Percentiles rank a stretch among this genome's conserved stretches.
Conservation (phyloP, 1,140 invertebrate genomes). For the roundworm (Caenorhabditis elegans) region WBcel235 BX284606.5:12245501-12246000, state of each 20-base stretch:
- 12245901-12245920: background rate
- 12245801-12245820: too few relatives aligned
- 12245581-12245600: background rate
- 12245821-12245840: too few relatives aligned
- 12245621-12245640: background rate
- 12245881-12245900: background rate
- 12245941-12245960: conserved; percentile 15
- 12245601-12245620: background rate
- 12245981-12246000: background rate
- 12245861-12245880: too few relatives aligned
- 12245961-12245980: conserved; percentile 25
- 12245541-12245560: conserved; percentile 8
- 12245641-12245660: background rate
- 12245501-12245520: background rate
- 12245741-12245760: too few relatives aligned
- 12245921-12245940: background rate
- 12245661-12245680: background rate
- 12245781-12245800: too few relatives aligned
- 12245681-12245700: conserved; percentile 9
- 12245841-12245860: too few relatives aligned
- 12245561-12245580: background rate
- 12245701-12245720: background rate
- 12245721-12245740: too few relatives aligned
- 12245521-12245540: background rate
- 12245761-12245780: too few relatives aligned